Conservation (phyloP, 2,113 vertebrate genomes). For the Microcebus ravelobensis region DNA sequence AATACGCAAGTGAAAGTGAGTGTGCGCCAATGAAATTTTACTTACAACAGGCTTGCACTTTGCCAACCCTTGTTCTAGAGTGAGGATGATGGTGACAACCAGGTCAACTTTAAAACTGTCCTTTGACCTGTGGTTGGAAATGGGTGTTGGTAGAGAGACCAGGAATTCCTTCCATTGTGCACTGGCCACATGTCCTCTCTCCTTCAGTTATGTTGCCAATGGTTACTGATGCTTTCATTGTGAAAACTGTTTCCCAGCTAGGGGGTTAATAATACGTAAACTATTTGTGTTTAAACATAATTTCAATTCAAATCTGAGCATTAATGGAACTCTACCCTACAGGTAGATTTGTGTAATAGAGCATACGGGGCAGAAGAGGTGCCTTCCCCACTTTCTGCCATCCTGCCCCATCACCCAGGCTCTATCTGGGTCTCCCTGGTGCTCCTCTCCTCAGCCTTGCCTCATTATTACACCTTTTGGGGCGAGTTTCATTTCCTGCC, state of each 20-base stretch:
- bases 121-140: not conserved
- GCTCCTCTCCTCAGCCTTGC: not conserved
- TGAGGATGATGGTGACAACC: not conserved
- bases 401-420: not conserved
- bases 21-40: not conserved
- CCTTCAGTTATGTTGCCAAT: not conserved
- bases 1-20: too few species aligned
- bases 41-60: not conserved
- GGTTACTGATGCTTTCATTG: not conserved
- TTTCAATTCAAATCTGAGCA: not conserved
- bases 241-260: not conserved
- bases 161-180: not conserved
- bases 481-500: not conserved
- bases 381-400: not conserved
- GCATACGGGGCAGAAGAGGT: not conserved
- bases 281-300: not conserved
- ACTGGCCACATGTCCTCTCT: not conserved
- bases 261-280: not conserved
- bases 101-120: not conserved
- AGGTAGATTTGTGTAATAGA: not conserved
- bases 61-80: not conserved
- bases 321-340: not conserved
- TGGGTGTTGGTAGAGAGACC: rapidly evolving
- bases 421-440: not conserved
- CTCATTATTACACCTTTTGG: not conserved